Base-by-base conservation (phyloP, 2,888 invertebrate genomes). In the Brachynemurus nebulosus region DNA sequence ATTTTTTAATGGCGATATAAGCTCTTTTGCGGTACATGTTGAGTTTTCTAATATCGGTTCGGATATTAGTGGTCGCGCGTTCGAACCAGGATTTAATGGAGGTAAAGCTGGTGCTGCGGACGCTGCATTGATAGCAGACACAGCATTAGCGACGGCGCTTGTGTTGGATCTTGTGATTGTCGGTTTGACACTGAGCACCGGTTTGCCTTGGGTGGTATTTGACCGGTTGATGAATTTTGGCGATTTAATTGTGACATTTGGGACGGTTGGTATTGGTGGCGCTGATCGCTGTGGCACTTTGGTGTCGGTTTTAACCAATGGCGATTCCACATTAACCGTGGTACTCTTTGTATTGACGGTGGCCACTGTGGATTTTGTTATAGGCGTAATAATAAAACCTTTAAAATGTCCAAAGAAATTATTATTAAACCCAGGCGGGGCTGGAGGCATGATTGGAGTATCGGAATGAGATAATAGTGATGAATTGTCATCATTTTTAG, bases 391-490 rank as follows among this genome's bases (percentile, higher is more conserved):
- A 1, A 82, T 80, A 62, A 89, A 90, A 1, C 89, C 89, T 63
- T 85, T 86, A 66, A 86, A 88, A 55, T 86, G 83, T 1, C 89
- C 89, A 60, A 86, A 86, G 65, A 89, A 78, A 55, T 80, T 79
- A 47, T 65, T 68, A 53, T 67, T 67, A 52, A 62, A 59, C 52
- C 64, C 68, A 2, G 68, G 54, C 38, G 66, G 64, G 1, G 69
- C 67, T 12, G 69, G 60, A 1, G 70, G 70, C 16, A 67, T 68
- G n/a, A 40, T 40, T 14, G 64, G 52, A 23, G 64, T 71, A 0
- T 70, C 67, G 44, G 74, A 71, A 11, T 69, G 68, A 45, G 74
- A 69, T 0, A 81, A 63, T 0, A 81, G 62, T 5, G 80, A 80
- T 12, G 80, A 80, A 60, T 78, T 80, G 53, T 80, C 81, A 53